Evolutionary conservation across 2,888 invertebrate genomes (phyloP), one percentile per base, ranked within the genome.

Genomic region (Ptilodon capucinus): DNA sequence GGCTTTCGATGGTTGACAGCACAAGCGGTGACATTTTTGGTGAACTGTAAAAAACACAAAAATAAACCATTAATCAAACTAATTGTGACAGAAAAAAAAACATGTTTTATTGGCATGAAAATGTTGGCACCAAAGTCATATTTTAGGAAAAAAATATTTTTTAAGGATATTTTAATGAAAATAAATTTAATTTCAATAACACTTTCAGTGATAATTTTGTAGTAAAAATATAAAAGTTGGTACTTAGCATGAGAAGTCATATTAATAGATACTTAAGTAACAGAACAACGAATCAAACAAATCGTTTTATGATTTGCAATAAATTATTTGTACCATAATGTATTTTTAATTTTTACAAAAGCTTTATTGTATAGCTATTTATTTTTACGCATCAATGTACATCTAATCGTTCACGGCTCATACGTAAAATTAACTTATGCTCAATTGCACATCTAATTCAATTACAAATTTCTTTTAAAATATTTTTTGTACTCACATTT

Each of bases 371-470:
- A 14, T 14, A 7, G 4, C 6, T 32, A 32, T 32, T 5, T 14
- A 28, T 35, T 17, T 35, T 44, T 43, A 54, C 66, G 60, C 55
- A 17, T 48, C 56, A 55, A 57, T 56, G 59, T 57, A 57, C 57
- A 54, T 48, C 48, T 72, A 79, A 83, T 82, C 81, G 78, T 77
- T 67, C 66, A 81, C 84, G 78, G 70, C 69, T 78, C 76, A 78
- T 79, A 73, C 69, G 60, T 68, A 74, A 65, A 68, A 76, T 70
- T 75, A 68, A 63, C 67, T 65, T 70, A 68, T 71, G 64, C 72
- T 53, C 76, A 63, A 79, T 78, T 70, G 70, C 67, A 71, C 68
- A 76, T 79, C 81, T 65, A 71, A 68, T 74, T 65, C 68, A 74
- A 83, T 86, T 77, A 80, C 70, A 75, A 68, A 2, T 59, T 59